These are phyloP conservation scores for Cerceris rybyensis DNA, from an alignment of 2,888 invertebrate species.

Conservation along the genomic window DNA sequence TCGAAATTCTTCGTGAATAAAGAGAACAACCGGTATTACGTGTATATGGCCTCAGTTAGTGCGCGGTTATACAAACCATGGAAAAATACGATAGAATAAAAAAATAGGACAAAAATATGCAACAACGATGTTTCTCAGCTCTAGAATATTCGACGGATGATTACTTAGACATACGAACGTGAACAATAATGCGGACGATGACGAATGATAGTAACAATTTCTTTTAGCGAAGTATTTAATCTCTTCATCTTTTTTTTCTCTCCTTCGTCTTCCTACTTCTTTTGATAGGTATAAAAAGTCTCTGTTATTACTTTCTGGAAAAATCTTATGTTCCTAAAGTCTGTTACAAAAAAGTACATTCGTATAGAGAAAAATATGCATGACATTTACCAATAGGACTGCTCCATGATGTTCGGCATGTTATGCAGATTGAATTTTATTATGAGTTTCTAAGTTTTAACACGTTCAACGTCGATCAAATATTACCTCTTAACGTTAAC, in stretches of 20 bases:
- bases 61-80: constrained; percentile 21
- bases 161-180: constrained; percentile 52
- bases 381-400: constrained; percentile 20
- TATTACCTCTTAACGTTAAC: no score
- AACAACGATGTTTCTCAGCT: constrained; percentile 48
- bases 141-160: constrained; percentile 46
- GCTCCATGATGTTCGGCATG: constrained; percentile 18
- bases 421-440: constrained; percentile 22
- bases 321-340: constrained; percentile 44
- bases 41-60: constrained; percentile 18
- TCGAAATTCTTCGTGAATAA: neutral
- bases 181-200: constrained; percentile 43
- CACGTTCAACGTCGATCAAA: no score
- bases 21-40: neutral
- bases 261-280: constrained; percentile 12
- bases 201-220: constrained; percentile 43
- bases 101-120: constrained; percentile 39
- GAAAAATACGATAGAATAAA: constrained; percentile 18
- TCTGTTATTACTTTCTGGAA: constrained; percentile 33
- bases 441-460: constrained; percentile 4
- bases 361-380: constrained; percentile 46
- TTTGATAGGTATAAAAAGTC: constrained; percentile 48
- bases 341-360: constrained; percentile 46
- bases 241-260: constrained; percentile 37
- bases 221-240: constrained; percentile 45